Conservation (phyloP, 2,113 vertebrate species). For the Leiothrix lutea region DNA sequence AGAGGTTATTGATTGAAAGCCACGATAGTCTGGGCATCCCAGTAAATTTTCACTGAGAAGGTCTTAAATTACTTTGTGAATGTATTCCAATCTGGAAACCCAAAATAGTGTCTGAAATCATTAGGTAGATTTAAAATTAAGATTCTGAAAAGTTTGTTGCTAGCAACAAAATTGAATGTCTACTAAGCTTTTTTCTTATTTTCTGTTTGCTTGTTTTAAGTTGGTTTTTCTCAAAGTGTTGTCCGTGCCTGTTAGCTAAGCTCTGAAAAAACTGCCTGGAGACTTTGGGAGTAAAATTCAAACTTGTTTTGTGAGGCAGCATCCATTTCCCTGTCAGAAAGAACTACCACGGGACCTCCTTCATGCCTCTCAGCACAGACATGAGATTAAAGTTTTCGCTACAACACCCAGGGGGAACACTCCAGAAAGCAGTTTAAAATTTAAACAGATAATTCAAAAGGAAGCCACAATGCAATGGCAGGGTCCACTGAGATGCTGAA, state of each 20-base stretch:
- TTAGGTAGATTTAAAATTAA: not conserved
- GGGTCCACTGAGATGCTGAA: not conserved
- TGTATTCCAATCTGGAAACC: not conserved
- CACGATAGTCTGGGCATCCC: fast-evolving
- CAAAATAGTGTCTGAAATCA: not conserved
- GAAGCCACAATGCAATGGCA: not conserved
- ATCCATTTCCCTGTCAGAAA: slow-evolving; percentile 50
- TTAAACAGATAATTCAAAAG: slow-evolving; percentile 43
- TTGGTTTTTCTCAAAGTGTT: not conserved
- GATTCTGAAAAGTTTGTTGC: not conserved
- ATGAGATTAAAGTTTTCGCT: slow-evolving; percentile 54
- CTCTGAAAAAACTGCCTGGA: not conserved
- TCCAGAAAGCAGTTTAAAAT: slow-evolving; percentile 38
- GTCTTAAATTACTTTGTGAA: not conserved
- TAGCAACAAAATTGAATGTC: not conserved
- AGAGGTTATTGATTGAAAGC: not conserved
- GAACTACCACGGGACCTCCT: not conserved
- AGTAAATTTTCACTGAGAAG: not conserved
- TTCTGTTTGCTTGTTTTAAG: not conserved
- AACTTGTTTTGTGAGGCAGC: slow-evolving; percentile 36
- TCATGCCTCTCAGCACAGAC: not conserved
- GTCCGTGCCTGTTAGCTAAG: not conserved
- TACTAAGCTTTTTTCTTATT: not conserved
- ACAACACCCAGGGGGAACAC: not conserved
- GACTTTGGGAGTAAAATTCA: slow-evolving; percentile 28